These are phyloP conservation scores for Leucophora obtusa DNA, from an alignment of 2,888 invertebrate genomes.

Conservation along the genomic window DNA sequence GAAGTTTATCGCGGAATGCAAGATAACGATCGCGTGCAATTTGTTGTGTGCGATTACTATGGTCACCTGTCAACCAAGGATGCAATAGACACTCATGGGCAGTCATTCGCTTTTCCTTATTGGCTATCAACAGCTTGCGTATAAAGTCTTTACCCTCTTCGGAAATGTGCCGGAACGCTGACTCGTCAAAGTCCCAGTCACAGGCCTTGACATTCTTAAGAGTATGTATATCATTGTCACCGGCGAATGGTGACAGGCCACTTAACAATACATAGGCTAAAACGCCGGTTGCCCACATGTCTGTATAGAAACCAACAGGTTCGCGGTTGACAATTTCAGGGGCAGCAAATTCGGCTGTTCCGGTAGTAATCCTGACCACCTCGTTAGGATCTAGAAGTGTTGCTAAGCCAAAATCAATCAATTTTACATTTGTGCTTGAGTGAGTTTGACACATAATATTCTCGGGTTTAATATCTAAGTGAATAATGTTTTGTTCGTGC, in stretches of 20 bases:
- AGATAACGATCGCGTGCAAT: slow-evolving; percentile 93
- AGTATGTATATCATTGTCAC: slow-evolving; percentile 98
- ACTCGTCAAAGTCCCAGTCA: slow-evolving; percentile 99
- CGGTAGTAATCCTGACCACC: slow-evolving; percentile 98
- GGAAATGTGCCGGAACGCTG: slow-evolving; percentile 95
- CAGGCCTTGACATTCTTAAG: slow-evolving; percentile 98
- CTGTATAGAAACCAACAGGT: slow-evolving; percentile 99
- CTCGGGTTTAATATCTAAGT: slow-evolving; percentile 97
- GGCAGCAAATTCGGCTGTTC: slow-evolving; percentile 99
- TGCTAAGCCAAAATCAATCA: slow-evolving; percentile 99
- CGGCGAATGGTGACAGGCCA: slow-evolving; percentile 98
- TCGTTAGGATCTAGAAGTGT: slow-evolving; percentile 99
- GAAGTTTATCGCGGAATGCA: slow-evolving; percentile 91
- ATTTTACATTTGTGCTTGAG: slow-evolving; percentile 95
- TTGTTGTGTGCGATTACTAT: slow-evolving; percentile 85
- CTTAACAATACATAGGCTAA: slow-evolving; percentile 98
- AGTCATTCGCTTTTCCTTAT: slow-evolving; percentile 98
- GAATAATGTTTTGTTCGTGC: slow-evolving; percentile 99
- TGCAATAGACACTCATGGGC: slow-evolving; percentile 98
- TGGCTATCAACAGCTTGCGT: slow-evolving; percentile 91
- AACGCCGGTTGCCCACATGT: slow-evolving; percentile 99
- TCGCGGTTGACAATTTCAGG: slow-evolving; percentile 99
- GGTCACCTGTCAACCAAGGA: slow-evolving; percentile 95
- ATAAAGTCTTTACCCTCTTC: slow-evolving; percentile 99
- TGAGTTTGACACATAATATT: slow-evolving; percentile 99